Percentiles rank a stretch among this genome's conserved stretches.
These are phyloP conservation scores for Ormyrus labotus DNA, from an alignment of 2,888 invertebrate genomes.

Conservation along the genomic window DNA sequence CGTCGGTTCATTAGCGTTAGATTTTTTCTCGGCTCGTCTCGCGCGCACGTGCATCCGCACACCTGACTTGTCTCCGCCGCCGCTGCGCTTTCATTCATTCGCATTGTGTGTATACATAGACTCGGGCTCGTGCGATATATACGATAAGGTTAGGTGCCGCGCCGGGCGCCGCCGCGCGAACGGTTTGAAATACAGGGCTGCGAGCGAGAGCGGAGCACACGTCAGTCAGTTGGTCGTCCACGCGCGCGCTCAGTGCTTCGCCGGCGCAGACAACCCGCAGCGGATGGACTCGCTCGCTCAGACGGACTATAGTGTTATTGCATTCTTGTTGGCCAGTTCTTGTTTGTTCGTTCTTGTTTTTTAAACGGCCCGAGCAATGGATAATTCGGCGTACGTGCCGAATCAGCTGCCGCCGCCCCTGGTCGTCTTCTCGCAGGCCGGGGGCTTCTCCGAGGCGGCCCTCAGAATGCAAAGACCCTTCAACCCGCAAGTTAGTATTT, in stretches of 20 bases:
- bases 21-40: background rate
- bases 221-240: background rate
- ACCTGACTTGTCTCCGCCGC: too few species aligned
- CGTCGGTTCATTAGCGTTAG: background rate
- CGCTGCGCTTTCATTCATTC: too few species aligned
- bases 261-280: constrained; percentile 1
- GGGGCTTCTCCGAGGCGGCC: constrained; percentile 85
- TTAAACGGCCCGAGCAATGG: constrained; percentile 77
- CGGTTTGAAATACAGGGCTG: constrained; percentile 42
- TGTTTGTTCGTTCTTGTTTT: too few species aligned
- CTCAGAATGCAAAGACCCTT: constrained; percentile 86
- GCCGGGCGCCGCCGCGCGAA: constrained; percentile 35
- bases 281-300: constrained; percentile 4
- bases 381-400: constrained; percentile 85
- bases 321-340: too few species aligned
- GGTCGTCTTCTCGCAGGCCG: constrained; percentile 86
- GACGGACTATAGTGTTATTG: too few species aligned
- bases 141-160: constrained; percentile 47
- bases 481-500: constrained; percentile 81
- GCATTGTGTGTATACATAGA: too few species aligned
- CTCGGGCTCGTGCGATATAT: background rate
- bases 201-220: constrained; percentile 37
- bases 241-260: constrained; percentile 29
- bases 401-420: constrained; percentile 85
- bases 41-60: background rate